phyloP scores from a whole-genome alignment of 2,113 vertebrate species.

The Cebus imitator region DNA sequence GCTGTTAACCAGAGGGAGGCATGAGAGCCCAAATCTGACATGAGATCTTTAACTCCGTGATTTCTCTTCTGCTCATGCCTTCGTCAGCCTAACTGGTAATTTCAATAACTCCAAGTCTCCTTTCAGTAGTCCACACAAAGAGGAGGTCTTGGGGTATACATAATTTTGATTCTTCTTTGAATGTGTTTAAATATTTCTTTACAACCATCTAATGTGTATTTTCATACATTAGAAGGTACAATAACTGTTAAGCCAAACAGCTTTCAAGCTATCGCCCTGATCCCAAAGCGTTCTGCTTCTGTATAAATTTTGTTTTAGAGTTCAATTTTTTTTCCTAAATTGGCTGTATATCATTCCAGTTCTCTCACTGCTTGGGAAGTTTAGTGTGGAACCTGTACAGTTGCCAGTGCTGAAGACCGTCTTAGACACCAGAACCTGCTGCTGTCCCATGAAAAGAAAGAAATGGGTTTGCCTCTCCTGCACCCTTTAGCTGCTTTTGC shows the following conservation, averaged over 20 bases:
- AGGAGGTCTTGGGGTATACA: conserved; percentile 82
- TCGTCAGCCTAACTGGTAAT: conserved; percentile 90
- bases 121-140: conserved; percentile 84
- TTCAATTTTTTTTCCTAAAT: conserved; percentile 89
- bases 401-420: not conserved
- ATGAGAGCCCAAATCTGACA: conserved; percentile 32
- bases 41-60: conserved; percentile 37
- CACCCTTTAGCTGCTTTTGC: not conserved
- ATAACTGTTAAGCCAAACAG: conserved; percentile 89
- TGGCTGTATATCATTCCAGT: conserved; percentile 88
- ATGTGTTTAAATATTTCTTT: conserved; percentile 87
- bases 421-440: no score
- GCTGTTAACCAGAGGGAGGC: not conserved
- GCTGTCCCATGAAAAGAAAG: not conserved
- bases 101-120: conserved; percentile 86
- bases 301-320: conserved; percentile 88
- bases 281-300: conserved; percentile 89
- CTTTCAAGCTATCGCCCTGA: conserved; percentile 90
- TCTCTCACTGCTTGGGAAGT: not conserved
- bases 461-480: not conserved
- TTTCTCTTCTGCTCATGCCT: conserved; percentile 87
- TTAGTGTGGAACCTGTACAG: no score
- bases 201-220: conserved; percentile 91
- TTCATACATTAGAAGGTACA: conserved; percentile 90
- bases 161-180: conserved; percentile 87